phyloP scores from a whole-genome alignment of 2,888 invertebrate species.

The Patella ulyssiponensis region DNA sequence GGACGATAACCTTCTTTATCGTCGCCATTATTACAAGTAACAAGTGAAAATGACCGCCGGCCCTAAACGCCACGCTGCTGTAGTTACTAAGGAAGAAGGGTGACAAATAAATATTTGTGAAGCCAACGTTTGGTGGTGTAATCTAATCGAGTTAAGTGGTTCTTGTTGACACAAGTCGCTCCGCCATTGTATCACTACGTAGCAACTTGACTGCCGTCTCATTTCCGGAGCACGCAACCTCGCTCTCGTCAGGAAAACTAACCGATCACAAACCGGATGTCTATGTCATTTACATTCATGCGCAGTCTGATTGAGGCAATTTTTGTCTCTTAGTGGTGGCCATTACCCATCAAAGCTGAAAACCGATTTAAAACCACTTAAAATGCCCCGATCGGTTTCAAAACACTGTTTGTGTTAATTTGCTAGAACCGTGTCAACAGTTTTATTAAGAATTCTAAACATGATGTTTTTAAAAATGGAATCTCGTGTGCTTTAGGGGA shows the following conservation, averaged over 20 bases:
- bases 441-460: constrained; percentile 8
- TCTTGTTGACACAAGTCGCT: constrained; percentile 18
- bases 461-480: not conserved
- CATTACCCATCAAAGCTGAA: not conserved
- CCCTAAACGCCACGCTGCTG: not conserved
- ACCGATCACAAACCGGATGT: constrained; percentile 36
- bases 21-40: not conserved
- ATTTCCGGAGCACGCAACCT: constrained; percentile 36
- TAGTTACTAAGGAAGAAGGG: not conserved
- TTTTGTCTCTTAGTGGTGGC: constrained; percentile 17
- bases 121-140: constrained; percentile 21
- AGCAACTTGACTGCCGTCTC: constrained; percentile 28
- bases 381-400: not conserved
- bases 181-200: constrained; percentile 22
- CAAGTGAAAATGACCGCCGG: constrained; percentile 1
- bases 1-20: too few relatives aligned
- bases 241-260: constrained; percentile 31
- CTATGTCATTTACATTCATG: constrained; percentile 29
- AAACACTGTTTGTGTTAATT: not conserved
- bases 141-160: constrained; percentile 21
- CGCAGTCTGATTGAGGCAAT: constrained; percentile 35
- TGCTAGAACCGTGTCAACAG: not conserved
- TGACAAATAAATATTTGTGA: constrained; percentile 26
- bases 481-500: too few relatives aligned
- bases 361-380: constrained; percentile 9